Conservation (phyloP, 2,888 invertebrate genomes). For the Drosophila robusta region DNA sequence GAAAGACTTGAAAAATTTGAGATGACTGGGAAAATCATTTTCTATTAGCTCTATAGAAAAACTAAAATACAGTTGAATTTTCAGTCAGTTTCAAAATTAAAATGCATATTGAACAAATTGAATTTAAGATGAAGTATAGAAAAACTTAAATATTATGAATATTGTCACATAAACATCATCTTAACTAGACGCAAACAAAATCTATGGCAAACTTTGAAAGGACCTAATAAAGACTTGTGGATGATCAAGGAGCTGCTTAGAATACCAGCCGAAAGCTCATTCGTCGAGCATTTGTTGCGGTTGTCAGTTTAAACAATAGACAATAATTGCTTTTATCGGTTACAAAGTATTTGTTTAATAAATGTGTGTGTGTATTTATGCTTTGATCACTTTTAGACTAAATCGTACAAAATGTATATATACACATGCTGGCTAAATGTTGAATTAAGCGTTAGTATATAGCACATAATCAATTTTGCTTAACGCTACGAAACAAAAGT, state of each 20-base stretch:
- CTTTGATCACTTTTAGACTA: conserved; percentile 47
- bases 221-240: too few species aligned
- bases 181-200: too few species aligned
- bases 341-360: conserved; percentile 28
- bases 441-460: conserved; percentile 17
- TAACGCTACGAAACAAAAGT: conserved; percentile 26
- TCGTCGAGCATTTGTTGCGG: too few species aligned
- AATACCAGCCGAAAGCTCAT: too few species aligned
- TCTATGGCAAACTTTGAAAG: too few species aligned
- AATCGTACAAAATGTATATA: conserved; percentile 39
- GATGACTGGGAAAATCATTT: background rate
- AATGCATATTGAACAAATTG: too few species aligned
- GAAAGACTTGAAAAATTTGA: background rate
- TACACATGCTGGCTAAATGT: conserved; percentile 27
- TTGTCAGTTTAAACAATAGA: background rate
- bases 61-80: too few species aligned
- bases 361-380: conserved; percentile 12
- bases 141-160: too few species aligned
- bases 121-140: too few species aligned
- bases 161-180: too few species aligned
- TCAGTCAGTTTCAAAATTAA: too few species aligned
- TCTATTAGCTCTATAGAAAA: background rate
- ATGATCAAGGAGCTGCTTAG: too few species aligned
- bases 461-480: conserved; percentile 29
- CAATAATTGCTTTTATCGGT: conserved; percentile 8